Evolutionary conservation across 2,113 vertebrate genomes (phyloP).

Genomic region (Cheilinus undulatus): DNA sequence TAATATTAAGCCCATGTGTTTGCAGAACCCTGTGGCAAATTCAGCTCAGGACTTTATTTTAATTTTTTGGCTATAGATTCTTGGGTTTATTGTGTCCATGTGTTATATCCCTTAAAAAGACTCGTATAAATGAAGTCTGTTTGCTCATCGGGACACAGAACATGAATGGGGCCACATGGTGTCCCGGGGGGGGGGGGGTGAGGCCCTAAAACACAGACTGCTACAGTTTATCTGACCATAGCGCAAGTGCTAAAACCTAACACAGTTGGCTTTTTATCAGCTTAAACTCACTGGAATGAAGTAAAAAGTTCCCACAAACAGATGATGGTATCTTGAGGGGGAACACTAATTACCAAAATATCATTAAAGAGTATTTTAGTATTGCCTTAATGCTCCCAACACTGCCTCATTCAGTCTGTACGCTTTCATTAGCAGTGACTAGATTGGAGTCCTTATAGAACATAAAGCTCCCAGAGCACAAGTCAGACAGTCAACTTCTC

Average conservation of each 20-base stretch:
- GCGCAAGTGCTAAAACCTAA: constrained; percentile 1
- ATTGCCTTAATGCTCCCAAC: background rate
- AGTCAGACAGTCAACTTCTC: too few species aligned
- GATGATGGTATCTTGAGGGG: background rate
- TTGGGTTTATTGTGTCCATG: background rate
- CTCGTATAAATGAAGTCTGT: background rate
- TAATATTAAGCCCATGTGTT: background rate
- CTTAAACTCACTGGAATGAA: background rate
- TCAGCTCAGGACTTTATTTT: background rate
- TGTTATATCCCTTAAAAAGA: background rate
- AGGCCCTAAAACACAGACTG: background rate
- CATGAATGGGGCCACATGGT: background rate
- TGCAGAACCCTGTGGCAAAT: background rate
- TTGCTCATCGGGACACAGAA: background rate
- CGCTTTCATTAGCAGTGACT: too few species aligned
- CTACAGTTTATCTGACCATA: background rate
- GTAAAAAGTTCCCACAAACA: background rate
- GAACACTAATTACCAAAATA: background rate
- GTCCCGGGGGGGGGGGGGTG: background rate
- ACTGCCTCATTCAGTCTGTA: background rate
- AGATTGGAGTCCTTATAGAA: background rate
- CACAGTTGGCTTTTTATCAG: background rate
- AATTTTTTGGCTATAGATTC: background rate
- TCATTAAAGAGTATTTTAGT: background rate
- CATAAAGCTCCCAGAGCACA: too few species aligned